These are phyloP conservation scores for Oenanthe melanoleuca DNA, from an alignment of 2,113 vertebrate species.

Conservation along the genomic window DNA sequence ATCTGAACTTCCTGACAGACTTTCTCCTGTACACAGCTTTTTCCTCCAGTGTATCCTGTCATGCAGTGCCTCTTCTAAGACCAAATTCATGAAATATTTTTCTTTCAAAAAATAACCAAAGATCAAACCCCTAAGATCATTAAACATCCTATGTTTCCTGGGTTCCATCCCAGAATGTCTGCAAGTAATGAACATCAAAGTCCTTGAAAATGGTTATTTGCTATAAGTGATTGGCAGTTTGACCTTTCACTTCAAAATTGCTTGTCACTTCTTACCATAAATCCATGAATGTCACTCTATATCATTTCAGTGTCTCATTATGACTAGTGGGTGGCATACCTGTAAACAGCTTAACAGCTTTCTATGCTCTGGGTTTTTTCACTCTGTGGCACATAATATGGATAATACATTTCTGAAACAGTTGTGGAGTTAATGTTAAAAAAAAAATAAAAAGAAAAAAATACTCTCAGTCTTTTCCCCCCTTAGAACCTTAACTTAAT, in stretches of 20 bases:
- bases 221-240: not conserved
- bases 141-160: accelerated
- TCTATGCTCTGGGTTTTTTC: not conserved
- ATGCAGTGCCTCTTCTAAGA: not conserved
- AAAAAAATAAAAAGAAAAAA: no score
- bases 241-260: conserved; percentile 10
- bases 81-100: not conserved
- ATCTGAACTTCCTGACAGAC: not conserved
- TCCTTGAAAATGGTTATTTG: not conserved
- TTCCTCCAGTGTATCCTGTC: not conserved
- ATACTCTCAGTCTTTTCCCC: not conserved
- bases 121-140: not conserved
- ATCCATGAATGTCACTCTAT: not conserved
- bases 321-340: not conserved
- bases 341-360: conserved; percentile 20
- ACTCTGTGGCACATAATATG: not conserved
- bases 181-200: not conserved
- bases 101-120: not conserved
- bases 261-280: not conserved
- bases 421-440: not conserved
- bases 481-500: not conserved
- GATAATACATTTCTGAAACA: not conserved
- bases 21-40: not conserved
- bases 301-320: not conserved
- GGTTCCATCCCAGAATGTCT: not conserved